Evolutionary conservation across 2,797 vertebrate species (phyloP), one percentile per base, ranked within the genome.

Genomic region (Gila robusta): DNA sequence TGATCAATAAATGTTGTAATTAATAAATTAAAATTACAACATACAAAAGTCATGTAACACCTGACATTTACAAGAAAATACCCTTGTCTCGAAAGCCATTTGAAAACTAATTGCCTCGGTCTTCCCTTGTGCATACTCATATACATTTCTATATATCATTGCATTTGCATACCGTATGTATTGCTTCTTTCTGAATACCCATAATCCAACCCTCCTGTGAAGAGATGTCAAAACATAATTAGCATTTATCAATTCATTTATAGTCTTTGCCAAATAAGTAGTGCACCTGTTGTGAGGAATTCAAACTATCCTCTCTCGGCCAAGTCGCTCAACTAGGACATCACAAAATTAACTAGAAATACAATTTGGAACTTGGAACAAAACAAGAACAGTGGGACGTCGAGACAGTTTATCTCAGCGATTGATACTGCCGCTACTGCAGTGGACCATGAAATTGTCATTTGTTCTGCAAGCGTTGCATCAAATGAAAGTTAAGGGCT

Each of bases 391-490:
- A 92, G 92, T 90, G 88, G 91, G 88, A 93, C 89, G 74, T 89
- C 82, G 86, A 94, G 92, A 90, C 91, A 93, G 91, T 95, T 94
- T 94, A 95, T 94, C 91, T 93, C 41, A 74, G 81, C 88, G 88
- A 89, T 87, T 93, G 93, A 95, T 94, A 93, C 87, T 92, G 90
- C 91, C 91, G 85, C 92, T 91, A 92, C 92, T 91, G 92, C 91
- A 93, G 91, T 95, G 90, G 93, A 95, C 92, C 95, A 94, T 92
- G 92, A 94, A 94, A 94, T 92, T 95, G 91, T 95, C 93, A 94
- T 96, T 96, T 95, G 94, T 95, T 95, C 94, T 95, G 94, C 92
- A 93, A 94, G 94, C 91, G 87, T 93, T 92, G 91, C 91, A 93
- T 94, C 93, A 94, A 96, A 94, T 94, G 92, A 95, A 94, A 94